These are phyloP conservation scores for Notarius lentiginosus DNA, from an alignment of 2,113 vertebrate genomes.

Conservation along the genomic window DNA sequence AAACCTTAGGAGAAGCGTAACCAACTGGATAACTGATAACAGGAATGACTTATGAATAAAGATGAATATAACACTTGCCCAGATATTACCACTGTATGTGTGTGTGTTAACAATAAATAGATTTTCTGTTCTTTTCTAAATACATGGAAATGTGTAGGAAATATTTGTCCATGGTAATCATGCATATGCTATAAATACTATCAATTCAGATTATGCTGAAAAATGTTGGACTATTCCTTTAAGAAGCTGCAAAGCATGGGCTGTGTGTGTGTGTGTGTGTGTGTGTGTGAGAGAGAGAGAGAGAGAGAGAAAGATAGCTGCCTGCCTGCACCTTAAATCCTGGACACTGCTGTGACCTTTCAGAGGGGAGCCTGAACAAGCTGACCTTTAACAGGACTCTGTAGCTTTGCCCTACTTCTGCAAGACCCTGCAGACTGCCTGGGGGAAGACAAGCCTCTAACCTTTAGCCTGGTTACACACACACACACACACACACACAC, in stretches of 20 bases:
- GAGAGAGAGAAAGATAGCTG: background rate
- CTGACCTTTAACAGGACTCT: conserved; percentile 45
- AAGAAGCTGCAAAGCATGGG: background rate
- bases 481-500: background rate
- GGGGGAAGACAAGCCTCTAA: conserved; percentile 46
- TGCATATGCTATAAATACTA: background rate
- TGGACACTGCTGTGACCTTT: conserved; percentile 46
- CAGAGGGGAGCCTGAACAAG: conserved; percentile 29
- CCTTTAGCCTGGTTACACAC: conserved; percentile 39
- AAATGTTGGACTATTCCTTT: background rate
- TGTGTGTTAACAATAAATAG: background rate
- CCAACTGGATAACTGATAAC: background rate
- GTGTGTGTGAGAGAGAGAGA: background rate
- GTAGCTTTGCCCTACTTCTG: conserved; percentile 29
- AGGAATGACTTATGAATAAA: background rate
- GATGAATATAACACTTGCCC: background rate
- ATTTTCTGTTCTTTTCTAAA: background rate
- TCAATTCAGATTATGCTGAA: background rate
- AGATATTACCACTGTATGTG: background rate
- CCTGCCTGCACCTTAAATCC: conserved; percentile 14
- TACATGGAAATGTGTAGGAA: background rate
- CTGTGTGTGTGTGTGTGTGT: background rate
- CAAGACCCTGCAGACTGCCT: conserved; percentile 36
- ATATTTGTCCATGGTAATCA: background rate
- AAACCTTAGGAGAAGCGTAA: background rate